Evolutionary conservation across 2,888 invertebrate species (phyloP), one percentile per base, ranked within the genome.

Genomic region (Ophioninae sp.): DNA sequence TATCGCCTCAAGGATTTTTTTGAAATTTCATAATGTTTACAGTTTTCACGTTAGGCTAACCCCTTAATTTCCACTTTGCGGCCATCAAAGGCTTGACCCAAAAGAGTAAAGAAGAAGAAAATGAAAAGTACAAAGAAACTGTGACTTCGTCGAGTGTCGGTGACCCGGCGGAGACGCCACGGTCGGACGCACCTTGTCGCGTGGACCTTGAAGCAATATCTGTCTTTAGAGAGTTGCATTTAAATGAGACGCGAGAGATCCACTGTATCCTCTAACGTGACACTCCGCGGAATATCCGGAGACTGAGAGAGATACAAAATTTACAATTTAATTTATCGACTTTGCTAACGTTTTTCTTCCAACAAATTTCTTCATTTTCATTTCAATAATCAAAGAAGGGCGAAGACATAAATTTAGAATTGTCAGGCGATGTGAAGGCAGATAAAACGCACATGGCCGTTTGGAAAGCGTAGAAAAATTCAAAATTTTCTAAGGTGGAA

Each of bases 151-250:
- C 8, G 10, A 23, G 39, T 41, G 72, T 59, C 37, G 67, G 41
- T 81, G 72, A 81, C 75, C 81, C 39, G 68, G 68, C 50, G 62
- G 77, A 62, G 67, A 61, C 56, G 68, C 44, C 65, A 68, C 68
- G 79, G 73, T 74, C 44, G 61, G 44, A 44, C 41, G 41, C 23
- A 39, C 57, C 37, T 23, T 62, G 41, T 39, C 37, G 17, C 21
- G 50, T 65, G 39, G 13, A 56, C 37, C 41, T 61, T 69, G 44
- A 30, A 50, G 69, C 61, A 17, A 61, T 37, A n/a, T 57, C 57
- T n/a, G 75, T 67, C 57, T 37, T 65, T 56, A 23, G 39, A 57
- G 64, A 65, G 37, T n/a, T 62, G 37, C 65, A 76, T 76, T 50
- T 21, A 20, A 64, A 56, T 41, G 67, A 67, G 37, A 57, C 74